phyloP scores from a whole-genome alignment of 2,113 vertebrate genomes.

The Aptenodytes forsteri region DNA sequence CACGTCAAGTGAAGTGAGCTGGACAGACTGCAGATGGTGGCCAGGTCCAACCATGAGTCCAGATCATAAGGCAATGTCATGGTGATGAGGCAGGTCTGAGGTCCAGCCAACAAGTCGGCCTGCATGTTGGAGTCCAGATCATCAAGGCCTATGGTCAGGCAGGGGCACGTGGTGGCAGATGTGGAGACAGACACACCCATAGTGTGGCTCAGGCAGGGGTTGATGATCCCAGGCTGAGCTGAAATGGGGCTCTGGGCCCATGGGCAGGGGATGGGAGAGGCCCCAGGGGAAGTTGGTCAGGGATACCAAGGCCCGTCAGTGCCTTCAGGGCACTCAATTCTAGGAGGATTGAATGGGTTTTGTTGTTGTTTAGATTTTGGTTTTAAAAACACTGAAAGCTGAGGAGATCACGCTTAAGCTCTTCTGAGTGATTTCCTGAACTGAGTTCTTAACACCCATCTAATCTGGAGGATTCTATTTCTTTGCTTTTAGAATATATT shows the following conservation, averaged over 20 bases:
- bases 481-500: background rate
- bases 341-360: background rate
- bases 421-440: background rate
- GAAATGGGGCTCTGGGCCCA: background rate
- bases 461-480: background rate
- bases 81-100: background rate
- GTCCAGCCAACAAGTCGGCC: background rate
- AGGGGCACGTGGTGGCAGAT: accelerated
- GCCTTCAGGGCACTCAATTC: background rate
- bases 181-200: background rate
- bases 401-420: background rate
- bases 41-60: background rate
- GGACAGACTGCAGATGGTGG: background rate
- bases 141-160: background rate
- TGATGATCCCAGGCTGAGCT: background rate
- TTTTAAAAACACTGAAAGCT: background rate
- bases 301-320: background rate
- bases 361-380: background rate
- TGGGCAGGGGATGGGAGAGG: background rate
- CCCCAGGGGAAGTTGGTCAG: background rate
- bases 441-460: background rate
- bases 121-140: accelerated
- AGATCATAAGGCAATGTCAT: background rate
- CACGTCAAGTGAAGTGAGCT: background rate
- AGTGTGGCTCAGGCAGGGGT: background rate